Base-by-base conservation (phyloP, 2,113 vertebrate species). In the Chunga burmeisteri region DNA sequence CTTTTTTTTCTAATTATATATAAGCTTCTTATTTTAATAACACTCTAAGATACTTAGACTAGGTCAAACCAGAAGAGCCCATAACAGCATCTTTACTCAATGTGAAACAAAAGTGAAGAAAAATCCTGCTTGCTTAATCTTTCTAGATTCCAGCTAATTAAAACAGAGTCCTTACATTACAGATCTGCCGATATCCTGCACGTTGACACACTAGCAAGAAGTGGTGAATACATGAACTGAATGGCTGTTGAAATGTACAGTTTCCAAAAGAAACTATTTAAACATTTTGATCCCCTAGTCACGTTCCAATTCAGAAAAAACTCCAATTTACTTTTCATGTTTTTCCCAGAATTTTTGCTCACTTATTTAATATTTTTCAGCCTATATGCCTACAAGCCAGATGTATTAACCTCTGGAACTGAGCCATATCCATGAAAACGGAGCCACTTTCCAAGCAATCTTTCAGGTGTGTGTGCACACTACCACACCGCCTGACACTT, bases 21-120 rank as follows among this genome's bases (percentile, higher is more conserved):
- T 21, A 92, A 90, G 50, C 17, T 49, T 81, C 16, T 56, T 67
- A 91, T 68, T 92, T 81, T 84, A 94, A 56, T 72, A 78, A 91
- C 32, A 65, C 25, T 58, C 19, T 30, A 58, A 52, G 16, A 47
- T 36, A 62, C 38, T 38, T 38, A 38, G 96, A 91, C 93, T 72
- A 93, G 74, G 90, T 91, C 93, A 98, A 96, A 65, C n/a, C 70
- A 88, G 88, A 96, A 88, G 50, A 88, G 56, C 79, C 94, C 87
- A 98, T 96, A 98, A 98, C 98, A 97, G 94, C 92, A 97, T 97
- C 97, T 97, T 97, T 97, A 96, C 96, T 97, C 95, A 95, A 93
- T 20, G 78, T 92, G 91, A 96, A 98, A 97, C 94, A 96, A 90
- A 99, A 63, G 5, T 6, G 6, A 90, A 72, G 36, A 59, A 88